phyloP scores from a whole-genome alignment of 2,888 invertebrate genomes.

The Rhyacophila evoluta region DNA sequence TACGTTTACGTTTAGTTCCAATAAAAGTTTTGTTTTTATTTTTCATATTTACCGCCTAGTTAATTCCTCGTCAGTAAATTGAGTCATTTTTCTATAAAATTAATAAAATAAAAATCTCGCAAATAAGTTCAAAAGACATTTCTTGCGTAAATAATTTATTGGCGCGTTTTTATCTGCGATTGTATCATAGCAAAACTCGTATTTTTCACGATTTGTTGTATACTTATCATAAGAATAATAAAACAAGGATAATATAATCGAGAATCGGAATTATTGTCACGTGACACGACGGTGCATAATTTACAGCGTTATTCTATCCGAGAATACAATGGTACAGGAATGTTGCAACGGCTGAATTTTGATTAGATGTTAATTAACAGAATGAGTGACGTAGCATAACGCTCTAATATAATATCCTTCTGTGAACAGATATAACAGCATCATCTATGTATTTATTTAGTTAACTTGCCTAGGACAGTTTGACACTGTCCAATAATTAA shows the following conservation, averaged over 20 bases:
- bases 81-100: no score
- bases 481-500: neutral
- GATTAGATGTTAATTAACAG: slow-evolving; percentile 12
- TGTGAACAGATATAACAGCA: neutral
- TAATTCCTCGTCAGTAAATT: no score
- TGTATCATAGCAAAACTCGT: neutral
- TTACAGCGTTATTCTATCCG: neutral
- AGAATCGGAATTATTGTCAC: neutral
- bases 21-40: no score
- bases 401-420: neutral
- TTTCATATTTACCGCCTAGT: no score
- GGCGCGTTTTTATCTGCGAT: no score
- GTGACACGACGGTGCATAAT: slow-evolving; percentile 14
- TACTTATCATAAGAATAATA: neutral
- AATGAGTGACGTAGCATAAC: neutral
- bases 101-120: no score
- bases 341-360: slow-evolving; percentile 12
- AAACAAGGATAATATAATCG: neutral
- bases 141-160: no score
- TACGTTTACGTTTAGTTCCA: no score
- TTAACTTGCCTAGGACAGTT: neutral
- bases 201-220: neutral
- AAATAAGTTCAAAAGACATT: no score
- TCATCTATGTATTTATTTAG: neutral
- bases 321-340: neutral